Base-by-base conservation (phyloP, 2,888 invertebrate genomes). In the Eueremaeus valkanovi region DNA sequence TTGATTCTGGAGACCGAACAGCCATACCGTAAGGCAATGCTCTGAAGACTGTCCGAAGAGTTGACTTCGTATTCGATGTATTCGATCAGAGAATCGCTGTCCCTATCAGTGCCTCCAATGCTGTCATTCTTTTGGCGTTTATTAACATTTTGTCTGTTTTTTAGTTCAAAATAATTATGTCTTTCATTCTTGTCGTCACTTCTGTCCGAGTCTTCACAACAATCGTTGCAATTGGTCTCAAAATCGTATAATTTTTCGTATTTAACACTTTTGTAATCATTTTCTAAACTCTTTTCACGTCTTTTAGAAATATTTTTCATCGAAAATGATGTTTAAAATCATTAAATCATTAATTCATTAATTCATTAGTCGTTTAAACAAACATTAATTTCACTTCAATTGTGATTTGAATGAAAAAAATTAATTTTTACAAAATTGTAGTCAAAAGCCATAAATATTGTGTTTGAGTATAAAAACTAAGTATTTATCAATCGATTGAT, bases 1-100 rank as follows among this genome's bases (percentile, higher is more conserved):
- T 79, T 79, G 42, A 80, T 45, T 55, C 78, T 76, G 24, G 78
- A 68, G 66, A 80, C 74, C 3, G 63, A 29, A 73, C 74, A 74
- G 31, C 58, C 40, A 29, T 66, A 76, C n/a, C 68, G 68, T 31
- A 76, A 40, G 18, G 76, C 74, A 40, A 76, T 74, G n/a, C 63
- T 40, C 55, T 61, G 75, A 24, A 76, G 49, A n/a, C 51, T 76
- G n/a, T 76, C 76, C 13, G 45, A 31, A 0, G 33, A 18, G 40
- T 76, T 33, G 24, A 76, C 63, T 13, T 24, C n/a, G 72, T 75
- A 72, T 3, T 33, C 13, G 24, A 75, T 70, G 13, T 51, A 51
- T 21, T 72, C 72, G n/a, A 51, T n/a, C 13, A 68, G n/a, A 2
- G 24, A 5, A 13, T 61, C 61, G n/a, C n/a, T n/a, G n/a, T n/a